These are phyloP conservation scores for Xylota segnis DNA, from an alignment of 2,888 invertebrate species.

Conservation along the genomic window DNA sequence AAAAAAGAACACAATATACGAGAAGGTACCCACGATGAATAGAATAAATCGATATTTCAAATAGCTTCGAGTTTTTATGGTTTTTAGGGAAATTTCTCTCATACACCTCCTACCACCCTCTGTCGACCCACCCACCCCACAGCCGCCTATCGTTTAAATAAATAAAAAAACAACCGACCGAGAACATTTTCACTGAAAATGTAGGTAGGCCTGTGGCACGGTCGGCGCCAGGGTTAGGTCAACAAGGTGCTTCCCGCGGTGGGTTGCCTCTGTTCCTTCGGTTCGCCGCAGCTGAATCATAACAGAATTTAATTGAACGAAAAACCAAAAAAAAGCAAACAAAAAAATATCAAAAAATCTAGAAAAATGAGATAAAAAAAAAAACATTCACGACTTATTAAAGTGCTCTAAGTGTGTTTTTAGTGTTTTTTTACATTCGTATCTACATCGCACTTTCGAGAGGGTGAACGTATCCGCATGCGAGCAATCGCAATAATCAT, in stretches of 20 bases:
- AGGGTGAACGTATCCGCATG: not conserved
- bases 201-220: constrained; percentile 3
- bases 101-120: not conserved
- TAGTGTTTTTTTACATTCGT: constrained; percentile 13
- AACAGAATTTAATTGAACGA: constrained; percentile 21
- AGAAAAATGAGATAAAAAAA: constrained; percentile 18
- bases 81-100: constrained; percentile 34
- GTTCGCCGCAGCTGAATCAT: constrained; percentile 22
- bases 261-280: constrained; percentile 11
- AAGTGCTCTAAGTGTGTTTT: constrained; percentile 22
- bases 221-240: constrained; percentile 46
- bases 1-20: not conserved
- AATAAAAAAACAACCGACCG: not conserved
- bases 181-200: constrained; percentile 8
- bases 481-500: constrained; percentile 36
- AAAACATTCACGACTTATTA: constrained; percentile 42
- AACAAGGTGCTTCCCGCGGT: constrained; percentile 23
- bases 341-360: not conserved
- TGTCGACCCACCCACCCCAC: not conserved
- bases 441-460: not conserved
- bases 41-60: constrained; percentile 46
- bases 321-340: not conserved
- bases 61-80: constrained; percentile 28
- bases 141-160: not conserved
- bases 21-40: not conserved